phyloP scores from a whole-genome alignment of 2,888 invertebrate species.

The Leptura quadrifasciata region DNA sequence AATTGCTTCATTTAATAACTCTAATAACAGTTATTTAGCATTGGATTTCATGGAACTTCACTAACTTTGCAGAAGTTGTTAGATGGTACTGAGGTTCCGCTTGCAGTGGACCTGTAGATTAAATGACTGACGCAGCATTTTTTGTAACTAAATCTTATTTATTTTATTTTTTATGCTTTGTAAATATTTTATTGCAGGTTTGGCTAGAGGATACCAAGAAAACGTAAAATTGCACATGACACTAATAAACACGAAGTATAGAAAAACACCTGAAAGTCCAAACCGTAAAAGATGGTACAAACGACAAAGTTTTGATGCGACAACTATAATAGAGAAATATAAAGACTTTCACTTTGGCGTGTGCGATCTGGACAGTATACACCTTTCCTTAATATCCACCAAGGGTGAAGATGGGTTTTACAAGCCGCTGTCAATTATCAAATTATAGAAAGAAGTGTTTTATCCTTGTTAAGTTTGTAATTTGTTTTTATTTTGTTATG shows the following conservation, averaged over 20 bases:
- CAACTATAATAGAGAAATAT: constrained; percentile 80
- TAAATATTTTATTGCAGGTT: constrained; percentile 70
- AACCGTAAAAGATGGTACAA: constrained; percentile 62
- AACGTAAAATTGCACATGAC: constrained; percentile 91
- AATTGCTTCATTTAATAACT: too few relatives aligned
- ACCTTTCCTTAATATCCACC: constrained; percentile 80
- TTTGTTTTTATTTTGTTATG: background rate
- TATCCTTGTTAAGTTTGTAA: background rate
- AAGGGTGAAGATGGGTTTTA: constrained; percentile 80
- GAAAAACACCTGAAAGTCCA: constrained; percentile 51
- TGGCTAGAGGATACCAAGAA: constrained; percentile 75
- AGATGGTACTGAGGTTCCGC: too few relatives aligned
- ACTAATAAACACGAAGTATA: constrained; percentile 72
- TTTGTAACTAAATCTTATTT: too few relatives aligned
- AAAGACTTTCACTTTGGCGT: constrained; percentile 84
- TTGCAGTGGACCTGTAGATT: too few relatives aligned
- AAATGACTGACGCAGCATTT: too few relatives aligned
- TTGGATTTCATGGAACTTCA: too few relatives aligned
- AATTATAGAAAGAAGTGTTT: constrained; percentile 31
- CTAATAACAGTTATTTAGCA: too few relatives aligned
- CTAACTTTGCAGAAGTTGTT: too few relatives aligned
- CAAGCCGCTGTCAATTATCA: constrained; percentile 63
- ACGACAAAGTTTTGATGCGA: constrained; percentile 79
- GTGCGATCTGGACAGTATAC: constrained; percentile 79
- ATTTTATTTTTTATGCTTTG: background rate